Base-by-base conservation (phyloP, 2,797 vertebrate species). In the Spheniscus humboldti region DNA sequence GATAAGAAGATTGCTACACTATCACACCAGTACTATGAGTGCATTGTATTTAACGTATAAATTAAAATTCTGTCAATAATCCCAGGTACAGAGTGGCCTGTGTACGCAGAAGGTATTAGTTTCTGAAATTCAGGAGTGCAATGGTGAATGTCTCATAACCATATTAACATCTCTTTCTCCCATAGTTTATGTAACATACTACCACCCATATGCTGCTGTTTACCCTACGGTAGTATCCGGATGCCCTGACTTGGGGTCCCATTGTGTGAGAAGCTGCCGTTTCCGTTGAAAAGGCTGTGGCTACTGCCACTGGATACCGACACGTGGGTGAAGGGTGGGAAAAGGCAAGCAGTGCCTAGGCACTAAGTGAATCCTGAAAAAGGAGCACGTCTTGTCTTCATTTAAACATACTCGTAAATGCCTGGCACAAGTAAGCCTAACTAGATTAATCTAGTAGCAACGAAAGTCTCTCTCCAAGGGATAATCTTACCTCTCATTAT, bases 51-150 rank as follows among this genome's bases (percentile, higher is more conserved):
- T 81, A 94, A 64, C 35, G 55, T 55, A 76, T 31, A 73, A 63
- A 95, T 90, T 81, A 78, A 85, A 83, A 43, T 72, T 52, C 35
- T 75, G 57, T n/a, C 62, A 72, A 52, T 64, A 77, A 73, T 37
- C 12, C 53, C 50, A 56, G 33, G 35, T 62, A 43, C 20, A 72
- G 48, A 68, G 20, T 43, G 7, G 25, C 0, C 0, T 30, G 55
- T 0, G 0, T 18, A 57, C 3, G 3, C 20, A 77, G 55, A 82
- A 50, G 27, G 39, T 30, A 19, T 68, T 4, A 2, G 19, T 24
- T 91, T 82, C 69, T 88, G 60, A 80, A 92, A 93, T 55, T 82
- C 24, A 55, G 48, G 30, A 78, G 14, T 20, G 6, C 19, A 64
- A 11, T 0, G 0, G 18, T 50, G 60, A 37, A 35, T 30, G 31